These are phyloP conservation scores for Pseudorhombus dupliciocellatus DNA, from an alignment of 2,113 vertebrate genomes.

Conservation along the genomic window DNA sequence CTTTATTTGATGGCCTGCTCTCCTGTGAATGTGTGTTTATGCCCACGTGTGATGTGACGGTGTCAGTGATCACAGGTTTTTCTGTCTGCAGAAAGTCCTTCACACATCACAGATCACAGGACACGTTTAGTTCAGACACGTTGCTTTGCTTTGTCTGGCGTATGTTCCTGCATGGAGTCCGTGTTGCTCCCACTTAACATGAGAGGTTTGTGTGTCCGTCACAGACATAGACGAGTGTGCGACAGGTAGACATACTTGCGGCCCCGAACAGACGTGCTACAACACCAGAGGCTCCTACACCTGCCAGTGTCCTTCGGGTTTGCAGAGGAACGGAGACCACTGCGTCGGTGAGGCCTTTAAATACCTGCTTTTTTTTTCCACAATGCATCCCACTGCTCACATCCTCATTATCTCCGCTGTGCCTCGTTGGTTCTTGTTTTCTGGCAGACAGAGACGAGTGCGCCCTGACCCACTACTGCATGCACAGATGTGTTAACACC, in stretches of 20 bases:
- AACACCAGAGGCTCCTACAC: constrained; percentile 92
- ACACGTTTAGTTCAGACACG: constrained; percentile 15
- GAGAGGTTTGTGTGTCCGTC: constrained; percentile 44
- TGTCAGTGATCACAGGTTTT: constrained; percentile 45
- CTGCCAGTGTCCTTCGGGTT: constrained; percentile 90
- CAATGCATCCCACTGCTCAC: not conserved
- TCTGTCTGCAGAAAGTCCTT: constrained; percentile 37
- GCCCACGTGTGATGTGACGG: constrained; percentile 33
- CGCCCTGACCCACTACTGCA: constrained; percentile 87
- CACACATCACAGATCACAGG: constrained; percentile 42
- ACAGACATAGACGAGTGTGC: constrained; percentile 94
- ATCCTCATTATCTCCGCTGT: not conserved
- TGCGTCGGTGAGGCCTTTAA: constrained; percentile 87
- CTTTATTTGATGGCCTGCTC: constrained; percentile 48
- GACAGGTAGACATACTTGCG: constrained; percentile 87
- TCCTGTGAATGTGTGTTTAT: constrained; percentile 48
- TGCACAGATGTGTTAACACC: constrained; percentile 93
- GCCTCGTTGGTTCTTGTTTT: constrained; percentile 43
- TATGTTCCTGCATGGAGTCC: constrained; percentile 10
- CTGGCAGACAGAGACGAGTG: constrained; percentile 92
- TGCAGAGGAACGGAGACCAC: constrained; percentile 89
- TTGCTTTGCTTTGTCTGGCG: constrained; percentile 39
- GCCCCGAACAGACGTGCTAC: constrained; percentile 87
- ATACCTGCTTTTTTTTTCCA: too few relatives aligned
- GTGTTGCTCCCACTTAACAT: constrained; percentile 9